Evolutionary conservation across 2,888 invertebrate species (phyloP).

Genomic region (Pristionchus maxplancki): DNA sequence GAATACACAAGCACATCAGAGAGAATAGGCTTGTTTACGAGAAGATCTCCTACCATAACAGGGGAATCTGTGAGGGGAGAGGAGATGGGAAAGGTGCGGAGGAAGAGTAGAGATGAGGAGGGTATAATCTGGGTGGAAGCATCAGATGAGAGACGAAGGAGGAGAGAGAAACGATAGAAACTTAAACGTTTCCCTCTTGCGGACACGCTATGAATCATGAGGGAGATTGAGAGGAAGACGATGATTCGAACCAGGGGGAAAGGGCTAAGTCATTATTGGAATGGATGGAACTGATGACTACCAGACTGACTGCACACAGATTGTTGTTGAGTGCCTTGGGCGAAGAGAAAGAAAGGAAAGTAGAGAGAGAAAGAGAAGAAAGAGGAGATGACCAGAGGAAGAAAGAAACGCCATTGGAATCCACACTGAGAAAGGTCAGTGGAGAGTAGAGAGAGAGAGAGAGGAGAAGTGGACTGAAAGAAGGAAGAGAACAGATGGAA

Average conservation of each 20-base stretch:
- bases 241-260: background rate
- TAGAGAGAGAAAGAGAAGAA: background rate
- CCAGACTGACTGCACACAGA: background rate
- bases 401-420: conserved; percentile 33
- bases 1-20: background rate
- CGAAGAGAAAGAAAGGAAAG: background rate
- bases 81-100: background rate
- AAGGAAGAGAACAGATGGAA: background rate
- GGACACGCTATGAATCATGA: conserved; percentile 18
- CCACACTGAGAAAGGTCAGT: conserved; percentile 11
- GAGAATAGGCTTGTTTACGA: background rate
- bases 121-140: background rate
- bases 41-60: background rate
- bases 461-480: background rate
- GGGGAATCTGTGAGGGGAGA: background rate
- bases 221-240: background rate
- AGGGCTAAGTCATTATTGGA: background rate
- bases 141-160: background rate
- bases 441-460: background rate
- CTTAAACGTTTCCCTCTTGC: background rate
- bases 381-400: conserved; percentile 28
- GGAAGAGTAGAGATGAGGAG: background rate
- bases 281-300: conserved; percentile 21
- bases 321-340: conserved; percentile 32
- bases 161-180: background rate